Percentiles rank a stretch among this genome's conserved stretches.
phyloP scores from a whole-genome alignment of 1,140 invertebrate genomes.

The Pollicipes pollicipes region DNA sequence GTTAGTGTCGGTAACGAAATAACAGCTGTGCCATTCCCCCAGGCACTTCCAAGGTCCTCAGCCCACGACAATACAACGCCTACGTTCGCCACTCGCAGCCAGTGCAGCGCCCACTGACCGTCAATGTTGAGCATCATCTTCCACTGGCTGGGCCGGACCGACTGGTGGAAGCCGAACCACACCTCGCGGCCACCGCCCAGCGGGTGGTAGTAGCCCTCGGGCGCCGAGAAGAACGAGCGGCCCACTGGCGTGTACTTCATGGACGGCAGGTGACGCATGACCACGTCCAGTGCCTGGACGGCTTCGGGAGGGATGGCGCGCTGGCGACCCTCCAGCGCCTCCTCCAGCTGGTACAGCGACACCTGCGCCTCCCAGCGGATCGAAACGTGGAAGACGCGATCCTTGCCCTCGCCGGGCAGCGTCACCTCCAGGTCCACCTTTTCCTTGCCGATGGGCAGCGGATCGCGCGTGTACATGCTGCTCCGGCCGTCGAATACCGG shows the following conservation, averaged over 20 bases:
- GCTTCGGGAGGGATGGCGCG: conserved; percentile 93
- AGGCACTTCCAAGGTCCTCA: too few relatives aligned
- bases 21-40: too few relatives aligned
- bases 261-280: conserved; percentile 97
- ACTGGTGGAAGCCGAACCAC: conserved; percentile 99
- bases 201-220: conserved; percentile 94
- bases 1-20: too few relatives aligned
- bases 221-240: conserved; percentile 95
- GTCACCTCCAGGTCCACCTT: conserved; percentile 87
- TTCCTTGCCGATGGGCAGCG: conserved; percentile 88
- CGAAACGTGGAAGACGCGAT: conserved; percentile 91
- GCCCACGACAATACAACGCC: too few relatives aligned
- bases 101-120: conserved; percentile 50
- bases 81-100: too few relatives aligned
- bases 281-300: conserved; percentile 91
- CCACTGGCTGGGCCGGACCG: conserved; percentile 97
- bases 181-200: conserved; percentile 96
- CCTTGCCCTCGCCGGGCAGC: conserved; percentile 93
- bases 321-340: conserved; percentile 90
- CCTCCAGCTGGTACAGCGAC: conserved; percentile 86
- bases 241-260: conserved; percentile 99
- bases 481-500: conserved; percentile 98
- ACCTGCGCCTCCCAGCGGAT: conserved; percentile 97
- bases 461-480: conserved; percentile 95
- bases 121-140: conserved; percentile 99